A percentile compares a stretch with the other conserved stretches of the same genome.
These are phyloP conservation scores for Xenopus tropicalis DNA, from an alignment of 2,113 vertebrate genomes.

Conservation along the genomic window DNA sequence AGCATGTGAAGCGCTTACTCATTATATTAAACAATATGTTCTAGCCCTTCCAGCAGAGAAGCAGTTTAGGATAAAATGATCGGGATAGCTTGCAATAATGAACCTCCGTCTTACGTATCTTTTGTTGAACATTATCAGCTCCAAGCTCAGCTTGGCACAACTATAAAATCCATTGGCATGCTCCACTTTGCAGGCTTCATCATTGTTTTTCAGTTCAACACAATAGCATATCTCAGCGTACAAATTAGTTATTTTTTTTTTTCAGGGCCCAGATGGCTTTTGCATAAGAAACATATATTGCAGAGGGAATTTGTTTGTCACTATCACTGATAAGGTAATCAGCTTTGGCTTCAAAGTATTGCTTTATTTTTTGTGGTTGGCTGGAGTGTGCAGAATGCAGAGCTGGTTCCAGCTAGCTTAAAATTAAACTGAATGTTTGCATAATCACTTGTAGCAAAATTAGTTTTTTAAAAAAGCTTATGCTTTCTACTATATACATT, in stretches of 20 bases:
- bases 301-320: neutral
- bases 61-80: neutral
- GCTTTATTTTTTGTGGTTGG: too few species aligned
- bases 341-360: slow-evolving; percentile 7
- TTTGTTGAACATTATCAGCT: slow-evolving; percentile 30
- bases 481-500: neutral
- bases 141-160: slow-evolving; percentile 15
- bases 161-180: slow-evolving; percentile 8
- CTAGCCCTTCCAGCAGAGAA: neutral
- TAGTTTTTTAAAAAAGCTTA: neutral
- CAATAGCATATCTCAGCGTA: neutral
- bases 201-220: neutral
- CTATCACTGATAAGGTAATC: slow-evolving; percentile 27
- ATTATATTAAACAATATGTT: slow-evolving; percentile 21
- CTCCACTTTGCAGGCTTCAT: neutral
- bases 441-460: neutral
- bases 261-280: slow-evolving; percentile 17
- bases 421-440: neutral
- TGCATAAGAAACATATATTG: slow-evolving; percentile 16
- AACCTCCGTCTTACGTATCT: neutral
- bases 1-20: neutral
- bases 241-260: slow-evolving; percentile 20
- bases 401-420: neutral
- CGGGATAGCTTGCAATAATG: slow-evolving; percentile 16
- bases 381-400: slow-evolving; percentile 2